Conservation (phyloP, 2,797 vertebrate species). For the Coregonus suidteri region DNA sequence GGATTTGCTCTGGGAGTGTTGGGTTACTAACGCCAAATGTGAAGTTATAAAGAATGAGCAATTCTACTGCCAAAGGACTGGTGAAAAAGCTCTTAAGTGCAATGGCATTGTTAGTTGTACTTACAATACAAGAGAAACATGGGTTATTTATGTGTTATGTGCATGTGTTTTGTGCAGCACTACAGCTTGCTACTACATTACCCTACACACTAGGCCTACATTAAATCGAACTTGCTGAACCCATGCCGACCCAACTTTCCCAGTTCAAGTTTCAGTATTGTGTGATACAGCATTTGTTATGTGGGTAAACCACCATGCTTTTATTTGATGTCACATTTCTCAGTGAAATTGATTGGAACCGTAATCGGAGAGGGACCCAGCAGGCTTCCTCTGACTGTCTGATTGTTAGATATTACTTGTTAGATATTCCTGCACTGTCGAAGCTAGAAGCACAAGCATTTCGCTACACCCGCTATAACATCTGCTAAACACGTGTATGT, state of each 20-base stretch:
- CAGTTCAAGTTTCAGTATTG: not conserved
- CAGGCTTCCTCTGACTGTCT: not conserved
- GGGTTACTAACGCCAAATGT: constrained; percentile 32
- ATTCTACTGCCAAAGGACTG: not conserved
- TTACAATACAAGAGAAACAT: not conserved
- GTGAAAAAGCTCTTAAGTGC: not conserved
- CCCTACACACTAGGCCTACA: constrained; percentile 1
- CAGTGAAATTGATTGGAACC: not conserved
- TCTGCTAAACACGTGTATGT: too few species aligned
- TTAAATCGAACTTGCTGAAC: not conserved
- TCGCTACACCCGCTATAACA: too few species aligned
- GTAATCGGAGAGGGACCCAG: not conserved
- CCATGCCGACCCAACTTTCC: not conserved
- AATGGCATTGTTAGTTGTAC: not conserved
- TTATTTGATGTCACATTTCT: not conserved
- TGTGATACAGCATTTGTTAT: not conserved
- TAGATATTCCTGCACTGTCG: too few species aligned
- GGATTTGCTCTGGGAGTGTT: constrained; percentile 19
- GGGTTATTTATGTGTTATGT: not conserved
- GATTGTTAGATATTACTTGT: too few species aligned
- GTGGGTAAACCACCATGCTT: not conserved
- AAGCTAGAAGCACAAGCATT: too few species aligned
- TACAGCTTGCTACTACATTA: not conserved
- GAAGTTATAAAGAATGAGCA: constrained; percentile 23
- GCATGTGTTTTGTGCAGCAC: not conserved